phyloP scores from a whole-genome alignment of 2,888 invertebrate genomes.

The Hydriomena furcata region DNA sequence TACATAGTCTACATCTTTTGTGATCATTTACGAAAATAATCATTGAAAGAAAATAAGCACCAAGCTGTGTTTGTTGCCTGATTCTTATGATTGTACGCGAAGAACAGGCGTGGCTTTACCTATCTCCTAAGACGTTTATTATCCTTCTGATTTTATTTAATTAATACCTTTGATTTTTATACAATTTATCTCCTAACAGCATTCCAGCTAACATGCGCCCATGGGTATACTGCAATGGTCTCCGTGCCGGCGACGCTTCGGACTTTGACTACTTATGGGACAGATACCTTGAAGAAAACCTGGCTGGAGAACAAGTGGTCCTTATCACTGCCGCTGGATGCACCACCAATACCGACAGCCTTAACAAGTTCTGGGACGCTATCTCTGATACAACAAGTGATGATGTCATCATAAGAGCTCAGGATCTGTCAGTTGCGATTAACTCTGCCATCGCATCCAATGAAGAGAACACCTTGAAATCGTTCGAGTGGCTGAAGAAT shows the following conservation, averaged over 20 bases:
- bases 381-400: slow-evolving; percentile 51
- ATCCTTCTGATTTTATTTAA: too few relatives aligned
- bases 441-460: slow-evolving; percentile 79
- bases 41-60: too few relatives aligned
- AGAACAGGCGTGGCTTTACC: too few relatives aligned
- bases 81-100: too few relatives aligned
- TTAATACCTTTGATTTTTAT: too few relatives aligned
- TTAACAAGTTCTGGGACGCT: slow-evolving; percentile 54
- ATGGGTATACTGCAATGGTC: slow-evolving; percentile 89
- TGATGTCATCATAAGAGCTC: slow-evolving; percentile 55
- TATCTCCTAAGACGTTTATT: too few relatives aligned
- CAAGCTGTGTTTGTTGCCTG: too few relatives aligned
- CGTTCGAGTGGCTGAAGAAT: slow-evolving; percentile 77
- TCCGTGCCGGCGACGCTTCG: slow-evolving; percentile 83
- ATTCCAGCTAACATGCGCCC: slow-evolving; percentile 81
- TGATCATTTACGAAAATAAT: too few relatives aligned
- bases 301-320: slow-evolving; percentile 86
- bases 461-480: slow-evolving; percentile 79
- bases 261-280: slow-evolving; percentile 88
- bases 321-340: slow-evolving; percentile 88
- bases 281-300: slow-evolving; percentile 81
- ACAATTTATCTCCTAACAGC: too few relatives aligned
- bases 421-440: slow-evolving; percentile 69
- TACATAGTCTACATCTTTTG: too few relatives aligned
- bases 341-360: slow-evolving; percentile 72